Base-by-base conservation (phyloP, 2,888 invertebrate species). In the Melanostoma mellinum region DNA sequence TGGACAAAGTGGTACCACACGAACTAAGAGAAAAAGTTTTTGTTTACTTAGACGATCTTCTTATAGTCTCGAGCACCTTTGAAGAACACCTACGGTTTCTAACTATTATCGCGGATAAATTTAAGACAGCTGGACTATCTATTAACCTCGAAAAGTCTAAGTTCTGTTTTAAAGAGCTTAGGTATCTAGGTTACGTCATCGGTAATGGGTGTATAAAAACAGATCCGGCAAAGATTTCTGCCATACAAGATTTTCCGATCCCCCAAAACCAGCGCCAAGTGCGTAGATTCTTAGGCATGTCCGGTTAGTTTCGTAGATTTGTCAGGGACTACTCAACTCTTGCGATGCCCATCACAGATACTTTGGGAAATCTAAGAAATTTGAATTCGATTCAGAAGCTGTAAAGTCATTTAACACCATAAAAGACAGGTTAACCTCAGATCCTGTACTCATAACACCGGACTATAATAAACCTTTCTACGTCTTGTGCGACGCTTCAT, bases 241-340 rank as follows among this genome's bases (percentile, higher is more conserved):
- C 2, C 65, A 10, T 82, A 20, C 20, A 20, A 20, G 20, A 20
- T 20, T 20, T 20, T 20, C 20, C 20, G 1, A 20, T 20, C 20
- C 20, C 20, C 20, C 86, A 4, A 78, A 68, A 30, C 61, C 50
- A 65, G 4, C 50, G 78, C 30, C 75, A 86, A 40, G 78, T 86
- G 0, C 38, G 86, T 3, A 69, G 85, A 6, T 85, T 86, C n/a
- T 32, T 86, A 1, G 85, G 86, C 0, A 78, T 85, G 42, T 85
- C 85, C 3, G 85, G 85, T 0, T 86, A 85, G 85, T 86, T 85
- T 42, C 36, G 82, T 0, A 48, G 86, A 0, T 86, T 86, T 46
- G 84, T 86, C 6, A 36, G 60, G 35, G 56, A 85, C 20, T 80
- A 73, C 33, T 73, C 86, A 0, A n/a, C 61, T 3, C 20, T 78